Percentiles rank a stretch among this genome's conserved stretches.
These are phyloP conservation scores for Brachyrhaphis roseni DNA, from an alignment of 2,797 vertebrate genomes.

Conservation along the genomic window DNA sequence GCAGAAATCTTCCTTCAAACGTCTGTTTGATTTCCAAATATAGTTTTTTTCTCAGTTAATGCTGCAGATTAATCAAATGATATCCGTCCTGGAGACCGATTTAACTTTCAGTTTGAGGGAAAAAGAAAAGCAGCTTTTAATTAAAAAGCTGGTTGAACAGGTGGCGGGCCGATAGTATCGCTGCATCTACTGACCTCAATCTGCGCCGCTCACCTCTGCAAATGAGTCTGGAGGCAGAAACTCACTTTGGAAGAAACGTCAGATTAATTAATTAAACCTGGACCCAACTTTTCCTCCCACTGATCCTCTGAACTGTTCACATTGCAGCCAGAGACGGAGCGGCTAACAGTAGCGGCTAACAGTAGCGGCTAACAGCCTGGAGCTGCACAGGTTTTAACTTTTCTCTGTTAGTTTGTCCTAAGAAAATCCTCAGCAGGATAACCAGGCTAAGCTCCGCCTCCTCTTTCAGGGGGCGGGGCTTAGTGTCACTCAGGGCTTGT, in stretches of 20 bases:
- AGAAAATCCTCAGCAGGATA: too few relatives aligned
- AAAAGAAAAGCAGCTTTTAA: neutral
- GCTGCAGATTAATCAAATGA: neutral
- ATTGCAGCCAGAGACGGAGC: neutral
- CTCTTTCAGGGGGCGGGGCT: too few relatives aligned
- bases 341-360: neutral
- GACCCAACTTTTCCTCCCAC: neutral
- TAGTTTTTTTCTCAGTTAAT: neutral
- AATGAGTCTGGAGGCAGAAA: neutral
- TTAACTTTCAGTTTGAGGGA: neutral
- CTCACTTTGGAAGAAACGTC: neutral
- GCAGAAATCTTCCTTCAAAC: too few relatives aligned
- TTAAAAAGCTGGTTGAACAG: neutral
- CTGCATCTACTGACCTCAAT: neutral
- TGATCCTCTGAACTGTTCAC: neutral
- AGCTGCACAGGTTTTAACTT: too few relatives aligned
- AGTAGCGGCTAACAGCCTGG: too few relatives aligned
- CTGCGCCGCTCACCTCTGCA: neutral
- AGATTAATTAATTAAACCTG: slow-evolving; percentile 3
- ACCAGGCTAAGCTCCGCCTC: too few relatives aligned
- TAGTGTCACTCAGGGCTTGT: too few relatives aligned
- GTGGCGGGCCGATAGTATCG: neutral
- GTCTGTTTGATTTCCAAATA: neutral
- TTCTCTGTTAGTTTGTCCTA: too few relatives aligned
- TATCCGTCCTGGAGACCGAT: neutral